phyloP scores from a whole-genome alignment of 92 coral and sea anemone species.

The Phenganax marumi region DNA sequence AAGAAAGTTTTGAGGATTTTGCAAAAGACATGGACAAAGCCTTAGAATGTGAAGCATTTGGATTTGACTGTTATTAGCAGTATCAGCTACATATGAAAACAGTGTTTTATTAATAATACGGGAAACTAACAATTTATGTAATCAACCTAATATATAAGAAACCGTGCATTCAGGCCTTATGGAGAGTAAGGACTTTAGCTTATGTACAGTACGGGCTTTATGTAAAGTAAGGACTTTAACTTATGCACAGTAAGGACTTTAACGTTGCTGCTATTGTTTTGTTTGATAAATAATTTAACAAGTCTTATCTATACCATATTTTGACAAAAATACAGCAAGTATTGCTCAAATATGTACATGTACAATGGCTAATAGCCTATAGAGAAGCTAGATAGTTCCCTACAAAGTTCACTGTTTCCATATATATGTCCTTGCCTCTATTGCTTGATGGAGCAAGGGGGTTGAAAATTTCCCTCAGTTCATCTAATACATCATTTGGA shows the following conservation, averaged over 20 bases:
- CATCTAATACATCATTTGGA: slow-evolving; percentile 30
- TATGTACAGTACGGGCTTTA: too few species aligned
- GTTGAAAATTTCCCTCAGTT: slow-evolving; percentile 48
- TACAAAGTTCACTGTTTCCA: slow-evolving; percentile 45
- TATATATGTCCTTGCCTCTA: slow-evolving; percentile 50
- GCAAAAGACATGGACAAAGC: slow-evolving; percentile 32
- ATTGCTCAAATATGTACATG: too few species aligned
- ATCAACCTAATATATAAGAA: too few species aligned
- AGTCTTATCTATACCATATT: too few species aligned
- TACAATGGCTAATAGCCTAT: neutral
- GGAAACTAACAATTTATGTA: neutral
- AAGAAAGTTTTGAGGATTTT: neutral
- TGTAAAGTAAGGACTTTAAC: too few species aligned
- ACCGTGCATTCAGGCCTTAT: too few species aligned
- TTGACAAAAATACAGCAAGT: too few species aligned
- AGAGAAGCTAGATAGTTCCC: slow-evolving; percentile 41
- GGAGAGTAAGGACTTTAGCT: too few species aligned
- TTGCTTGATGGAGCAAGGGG: slow-evolving; percentile 45
- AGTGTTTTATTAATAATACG: neutral
- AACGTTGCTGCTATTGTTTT: too few species aligned
- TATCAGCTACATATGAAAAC: too few species aligned
- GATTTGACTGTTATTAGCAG: slow-evolving; percentile 8
- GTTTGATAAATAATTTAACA: too few species aligned
- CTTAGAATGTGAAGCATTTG: slow-evolving; percentile 31
- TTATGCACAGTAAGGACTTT: too few species aligned